Conservation (phyloP, 2,797 vertebrate species). For the Decapterus maruadsi region DNA sequence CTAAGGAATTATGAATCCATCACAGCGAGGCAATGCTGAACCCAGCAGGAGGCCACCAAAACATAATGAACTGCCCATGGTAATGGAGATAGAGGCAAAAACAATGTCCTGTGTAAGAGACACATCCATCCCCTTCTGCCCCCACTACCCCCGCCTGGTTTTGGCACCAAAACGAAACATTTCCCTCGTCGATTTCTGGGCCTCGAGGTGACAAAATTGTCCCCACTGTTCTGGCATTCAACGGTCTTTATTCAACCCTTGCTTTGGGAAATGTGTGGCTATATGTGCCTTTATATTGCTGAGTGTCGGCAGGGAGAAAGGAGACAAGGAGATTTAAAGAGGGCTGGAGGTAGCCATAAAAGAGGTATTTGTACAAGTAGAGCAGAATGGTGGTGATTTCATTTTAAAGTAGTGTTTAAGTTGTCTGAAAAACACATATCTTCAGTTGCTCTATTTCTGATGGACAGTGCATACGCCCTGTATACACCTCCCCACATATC, state of each 20-base stretch:
- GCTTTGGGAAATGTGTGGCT: slow-evolving; percentile 44
- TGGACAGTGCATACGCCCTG: slow-evolving; percentile 6
- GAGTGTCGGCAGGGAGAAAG: slow-evolving; percentile 33
- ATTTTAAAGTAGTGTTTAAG: slow-evolving; percentile 31
- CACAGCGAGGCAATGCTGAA: slow-evolving; percentile 51
- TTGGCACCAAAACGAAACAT: slow-evolving; percentile 46
- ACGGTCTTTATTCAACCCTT: slow-evolving; percentile 52
- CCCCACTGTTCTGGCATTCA: slow-evolving; percentile 57
- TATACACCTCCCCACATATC: background rate
- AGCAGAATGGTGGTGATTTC: slow-evolving; percentile 27
- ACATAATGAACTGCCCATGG: slow-evolving; percentile 70
- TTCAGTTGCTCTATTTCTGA: slow-evolving; percentile 30
- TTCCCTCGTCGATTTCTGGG: slow-evolving; percentile 35
- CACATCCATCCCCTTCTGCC: slow-evolving; percentile 41
- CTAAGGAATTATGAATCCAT: slow-evolving; percentile 65
- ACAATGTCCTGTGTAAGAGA: slow-evolving; percentile 52
- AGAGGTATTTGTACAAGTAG: slow-evolving; percentile 23
- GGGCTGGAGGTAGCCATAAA: slow-evolving; percentile 10
- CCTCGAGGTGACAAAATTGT: slow-evolving; percentile 61
- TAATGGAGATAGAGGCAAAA: slow-evolving; percentile 65
- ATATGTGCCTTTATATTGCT: slow-evolving; percentile 32
- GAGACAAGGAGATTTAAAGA: slow-evolving; percentile 35
- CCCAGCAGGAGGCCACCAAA: slow-evolving; percentile 50
- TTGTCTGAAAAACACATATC: slow-evolving; percentile 36
- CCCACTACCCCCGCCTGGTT: slow-evolving; percentile 9